phyloP scores from a whole-genome alignment of 2,888 invertebrate genomes.

The Vandiemenella viatica region DNA sequence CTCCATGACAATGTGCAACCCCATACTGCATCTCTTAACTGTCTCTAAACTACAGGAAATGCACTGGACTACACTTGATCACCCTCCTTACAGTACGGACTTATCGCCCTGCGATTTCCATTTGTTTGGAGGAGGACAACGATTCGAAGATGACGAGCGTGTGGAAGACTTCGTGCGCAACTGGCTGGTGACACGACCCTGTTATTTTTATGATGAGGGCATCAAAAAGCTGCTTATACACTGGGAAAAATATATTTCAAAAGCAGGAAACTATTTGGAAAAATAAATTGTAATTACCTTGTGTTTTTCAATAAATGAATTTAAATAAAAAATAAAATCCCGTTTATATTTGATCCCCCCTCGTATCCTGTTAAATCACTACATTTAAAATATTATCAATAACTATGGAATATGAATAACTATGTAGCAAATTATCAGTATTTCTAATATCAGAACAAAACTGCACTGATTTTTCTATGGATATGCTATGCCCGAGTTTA shows the following conservation, averaged over 20 bases:
- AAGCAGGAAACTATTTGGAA: background rate
- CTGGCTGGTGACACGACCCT: background rate
- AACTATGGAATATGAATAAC: too few species aligned
- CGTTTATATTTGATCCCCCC: background rate
- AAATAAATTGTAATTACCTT: background rate
- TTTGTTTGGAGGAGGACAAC: background rate
- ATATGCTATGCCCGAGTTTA: too few species aligned
- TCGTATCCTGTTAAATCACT: too few species aligned
- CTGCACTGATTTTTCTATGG: too few species aligned
- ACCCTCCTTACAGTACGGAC: background rate
- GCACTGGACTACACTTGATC: background rate
- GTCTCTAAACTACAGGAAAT: background rate
- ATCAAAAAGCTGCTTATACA: background rate
- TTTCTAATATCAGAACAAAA: too few species aligned
- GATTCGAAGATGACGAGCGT: background rate
- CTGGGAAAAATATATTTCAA: background rate
- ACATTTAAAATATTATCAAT: too few species aligned
- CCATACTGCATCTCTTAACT: background rate
- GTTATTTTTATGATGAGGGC: background rate
- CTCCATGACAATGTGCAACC: too few species aligned
- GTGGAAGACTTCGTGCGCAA: background rate
- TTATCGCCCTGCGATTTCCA: background rate
- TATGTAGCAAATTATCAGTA: too few species aligned
- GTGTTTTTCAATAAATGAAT: background rate
- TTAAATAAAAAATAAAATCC: too few species aligned